Percentiles rank a stretch among this genome's conserved stretches.
phyloP scores from a whole-genome alignment of 2,888 invertebrate species.

The Fabriciana adippe region DNA sequence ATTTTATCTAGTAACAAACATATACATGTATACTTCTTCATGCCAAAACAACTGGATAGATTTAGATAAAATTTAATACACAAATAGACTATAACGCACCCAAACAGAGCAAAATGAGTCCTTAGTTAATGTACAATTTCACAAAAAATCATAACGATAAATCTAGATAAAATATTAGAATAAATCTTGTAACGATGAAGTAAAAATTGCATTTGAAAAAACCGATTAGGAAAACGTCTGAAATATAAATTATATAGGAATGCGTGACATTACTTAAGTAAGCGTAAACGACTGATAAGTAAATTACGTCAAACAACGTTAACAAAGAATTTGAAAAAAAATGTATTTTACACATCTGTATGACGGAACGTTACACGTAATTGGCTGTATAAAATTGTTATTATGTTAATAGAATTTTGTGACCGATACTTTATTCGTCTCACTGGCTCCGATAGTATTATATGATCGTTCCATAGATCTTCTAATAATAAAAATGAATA shows the following conservation, averaged over 20 bases:
- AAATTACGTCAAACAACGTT: slow-evolving; percentile 38
- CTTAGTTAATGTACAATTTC: no score
- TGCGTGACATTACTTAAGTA: slow-evolving; percentile 36
- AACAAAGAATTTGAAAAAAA: slow-evolving; percentile 39
- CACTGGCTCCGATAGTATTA: no score
- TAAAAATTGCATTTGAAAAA: not conserved
- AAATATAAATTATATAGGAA: slow-evolving; percentile 15
- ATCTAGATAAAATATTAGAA: no score
- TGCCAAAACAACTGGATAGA: not conserved
- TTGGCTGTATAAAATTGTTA: not conserved
- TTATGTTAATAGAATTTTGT: not conserved
- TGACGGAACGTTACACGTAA: slow-evolving; percentile 2
- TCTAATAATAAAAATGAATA: no score
- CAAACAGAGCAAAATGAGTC: not conserved
- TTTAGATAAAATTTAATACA: no score
- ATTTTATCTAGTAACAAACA: no score
- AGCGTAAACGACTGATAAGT: slow-evolving; percentile 38
- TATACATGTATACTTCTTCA: not conserved
- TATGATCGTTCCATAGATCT: no score
- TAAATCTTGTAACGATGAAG: not conserved
- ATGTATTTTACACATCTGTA: slow-evolving; percentile 1
- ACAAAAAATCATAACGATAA: no score
- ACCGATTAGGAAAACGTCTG: not conserved
- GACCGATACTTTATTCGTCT: no score
- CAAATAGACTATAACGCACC: not conserved